phyloP scores from a whole-genome alignment of 2,797 vertebrate genomes.

The Myotis myotis region DNA sequence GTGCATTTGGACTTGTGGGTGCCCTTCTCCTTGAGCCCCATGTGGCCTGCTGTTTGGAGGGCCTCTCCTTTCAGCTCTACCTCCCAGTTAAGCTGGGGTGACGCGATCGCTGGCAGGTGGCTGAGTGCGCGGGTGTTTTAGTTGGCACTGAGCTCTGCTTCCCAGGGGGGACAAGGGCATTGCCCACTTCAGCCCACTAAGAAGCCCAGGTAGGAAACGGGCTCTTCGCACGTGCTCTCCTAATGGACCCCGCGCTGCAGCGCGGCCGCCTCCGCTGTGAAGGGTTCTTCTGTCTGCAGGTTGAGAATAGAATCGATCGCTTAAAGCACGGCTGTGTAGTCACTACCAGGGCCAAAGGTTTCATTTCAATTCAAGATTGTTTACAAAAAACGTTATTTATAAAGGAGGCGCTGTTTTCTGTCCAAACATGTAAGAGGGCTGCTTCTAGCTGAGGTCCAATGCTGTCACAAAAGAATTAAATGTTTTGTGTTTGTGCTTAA shows the following conservation, averaged over 20 bases:
- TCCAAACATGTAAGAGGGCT: slow-evolving; percentile 62
- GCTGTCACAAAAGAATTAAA: slow-evolving; percentile 39
- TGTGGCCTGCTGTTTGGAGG: slow-evolving; percentile 46
- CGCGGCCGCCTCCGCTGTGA: slow-evolving; percentile 44
- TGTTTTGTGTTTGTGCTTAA: not conserved
- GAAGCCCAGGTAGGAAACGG: not conserved
- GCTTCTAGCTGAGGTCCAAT: slow-evolving; percentile 29
- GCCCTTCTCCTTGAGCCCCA: slow-evolving; percentile 24
- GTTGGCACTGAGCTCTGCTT: slow-evolving; percentile 46
- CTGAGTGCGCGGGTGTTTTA: not conserved
- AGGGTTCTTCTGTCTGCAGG: slow-evolving; percentile 61
- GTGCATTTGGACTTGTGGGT: not conserved
- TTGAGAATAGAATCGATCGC: slow-evolving; percentile 56
- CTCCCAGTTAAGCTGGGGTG: not conserved
- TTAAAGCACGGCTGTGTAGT: slow-evolving; percentile 68
- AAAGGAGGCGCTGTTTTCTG: slow-evolving; percentile 67
- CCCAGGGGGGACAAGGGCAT: slow-evolving; percentile 36
- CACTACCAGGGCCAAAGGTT: slow-evolving; percentile 68
- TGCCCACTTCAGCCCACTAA: slow-evolving; percentile 45
- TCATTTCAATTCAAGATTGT: slow-evolving; percentile 69
- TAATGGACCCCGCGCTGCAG: slow-evolving; percentile 37
- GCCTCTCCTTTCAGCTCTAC: slow-evolving; percentile 34
- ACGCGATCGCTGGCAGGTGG: slow-evolving; percentile 40
- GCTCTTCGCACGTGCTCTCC: slow-evolving; percentile 56
- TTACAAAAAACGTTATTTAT: slow-evolving; percentile 75